These are phyloP conservation scores for Ceratina calcarata DNA, from an alignment of 1,140 invertebrate genomes.

Conservation along the genomic window DNA sequence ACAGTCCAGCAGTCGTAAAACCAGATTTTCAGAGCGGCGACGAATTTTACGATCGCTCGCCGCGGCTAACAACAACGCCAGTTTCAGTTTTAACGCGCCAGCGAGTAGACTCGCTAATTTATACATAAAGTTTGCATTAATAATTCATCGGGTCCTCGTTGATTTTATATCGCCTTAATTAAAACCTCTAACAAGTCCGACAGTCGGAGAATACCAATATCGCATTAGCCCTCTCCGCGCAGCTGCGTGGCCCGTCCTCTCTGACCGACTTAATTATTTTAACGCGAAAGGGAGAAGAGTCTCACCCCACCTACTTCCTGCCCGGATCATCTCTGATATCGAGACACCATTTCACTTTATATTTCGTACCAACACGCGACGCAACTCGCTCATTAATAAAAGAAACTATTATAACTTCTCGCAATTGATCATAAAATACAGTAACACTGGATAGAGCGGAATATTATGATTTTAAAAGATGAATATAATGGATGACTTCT, in stretches of 20 bases:
- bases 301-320: neutral
- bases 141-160: conserved; percentile 77
- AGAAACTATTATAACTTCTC: neutral
- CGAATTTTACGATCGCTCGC: conserved; percentile 67
- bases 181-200: conserved; percentile 79
- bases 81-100: conserved; percentile 75
- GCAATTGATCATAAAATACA: neutral
- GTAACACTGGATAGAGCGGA: neutral
- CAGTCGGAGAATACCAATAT: conserved; percentile 78
- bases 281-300: conserved; percentile 39
- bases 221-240: conserved; percentile 59
- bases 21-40: conserved; percentile 58
- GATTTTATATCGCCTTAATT: conserved; percentile 80
- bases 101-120: conserved; percentile 74
- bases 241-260: conserved; percentile 45
- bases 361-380: conserved; percentile 6
- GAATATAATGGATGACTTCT: no score
- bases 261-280: conserved; percentile 61
- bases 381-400: neutral
- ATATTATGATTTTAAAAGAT: no score
- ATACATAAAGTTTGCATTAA: conserved; percentile 80
- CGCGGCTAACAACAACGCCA: conserved; percentile 72
- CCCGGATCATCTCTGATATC: conserved; percentile 42
- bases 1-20: conserved; percentile 54
- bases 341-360: conserved; percentile 1